These are phyloP conservation scores for Yponomeuta cagnagella DNA, from an alignment of 2,888 invertebrate species.

Conservation along the genomic window DNA sequence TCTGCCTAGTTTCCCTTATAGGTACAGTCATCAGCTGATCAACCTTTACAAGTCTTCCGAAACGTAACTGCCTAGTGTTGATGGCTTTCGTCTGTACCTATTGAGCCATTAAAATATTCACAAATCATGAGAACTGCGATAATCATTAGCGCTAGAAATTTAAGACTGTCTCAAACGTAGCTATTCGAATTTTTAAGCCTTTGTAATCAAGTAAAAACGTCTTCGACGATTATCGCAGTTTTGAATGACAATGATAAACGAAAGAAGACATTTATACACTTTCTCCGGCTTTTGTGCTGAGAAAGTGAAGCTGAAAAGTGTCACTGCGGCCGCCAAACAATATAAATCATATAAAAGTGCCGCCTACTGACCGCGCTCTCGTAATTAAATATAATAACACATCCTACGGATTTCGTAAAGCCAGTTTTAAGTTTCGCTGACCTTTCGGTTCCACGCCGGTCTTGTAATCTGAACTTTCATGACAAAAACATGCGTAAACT, in stretches of 20 bases:
- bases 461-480: constrained; percentile 16
- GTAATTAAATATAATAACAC: constrained; percentile 21
- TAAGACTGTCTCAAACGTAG: background rate
- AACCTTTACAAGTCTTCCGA: too few relatives aligned
- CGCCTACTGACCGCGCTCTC: constrained; percentile 18
- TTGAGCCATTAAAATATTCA: background rate
- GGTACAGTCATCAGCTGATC: too few relatives aligned
- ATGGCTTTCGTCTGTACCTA: background rate
- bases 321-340: constrained; percentile 18
- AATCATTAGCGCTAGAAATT: background rate
- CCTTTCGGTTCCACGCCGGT: constrained; percentile 18
- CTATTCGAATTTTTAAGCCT: constrained; percentile 10
- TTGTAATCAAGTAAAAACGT: constrained; percentile 14
- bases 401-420: constrained; percentile 23
- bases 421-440: constrained; percentile 20
- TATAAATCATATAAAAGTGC: constrained; percentile 23
- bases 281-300: constrained; percentile 20
- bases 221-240: constrained; percentile 7
- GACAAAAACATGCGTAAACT: background rate
- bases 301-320: constrained; percentile 24
- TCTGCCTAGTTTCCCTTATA: too few relatives aligned
- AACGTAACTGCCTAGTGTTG: too few relatives aligned
- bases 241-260: constrained; percentile 21
- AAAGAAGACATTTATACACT: constrained; percentile 25
- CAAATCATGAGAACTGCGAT: background rate